phyloP scores from a whole-genome alignment of 92 coral and sea anemone species.

The Epizoanthus rinbou region DNA sequence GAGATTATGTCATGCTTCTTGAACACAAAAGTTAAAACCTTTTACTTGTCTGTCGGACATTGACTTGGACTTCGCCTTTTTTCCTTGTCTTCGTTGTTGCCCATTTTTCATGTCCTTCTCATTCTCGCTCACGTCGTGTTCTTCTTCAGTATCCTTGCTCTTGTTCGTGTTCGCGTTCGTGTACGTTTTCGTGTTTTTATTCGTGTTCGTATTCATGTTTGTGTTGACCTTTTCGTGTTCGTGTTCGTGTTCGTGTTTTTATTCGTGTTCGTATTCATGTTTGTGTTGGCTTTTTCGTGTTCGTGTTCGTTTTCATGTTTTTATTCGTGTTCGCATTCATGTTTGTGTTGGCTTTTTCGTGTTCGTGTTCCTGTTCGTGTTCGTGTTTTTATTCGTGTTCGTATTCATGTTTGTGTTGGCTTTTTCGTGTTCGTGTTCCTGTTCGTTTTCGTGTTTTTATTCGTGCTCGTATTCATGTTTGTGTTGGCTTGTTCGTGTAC shows the following conservation, averaged over 20 bases:
- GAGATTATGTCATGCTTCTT: not conserved
- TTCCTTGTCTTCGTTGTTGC: not conserved
- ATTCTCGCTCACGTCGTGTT: not conserved
- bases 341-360: too few species aligned
- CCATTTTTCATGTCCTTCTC: not conserved
- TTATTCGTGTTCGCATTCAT: not conserved
- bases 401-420: too few species aligned
- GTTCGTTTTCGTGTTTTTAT: not conserved
- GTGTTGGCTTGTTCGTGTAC: too few species aligned
- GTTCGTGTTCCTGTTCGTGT: too few species aligned
- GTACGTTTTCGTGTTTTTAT: not conserved
- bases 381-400: too few species aligned
- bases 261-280: too few species aligned
- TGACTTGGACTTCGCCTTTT: not conserved
- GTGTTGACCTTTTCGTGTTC: too few species aligned
- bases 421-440: not conserved
- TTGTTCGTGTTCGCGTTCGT: not conserved
- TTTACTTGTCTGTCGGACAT: not conserved
- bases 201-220: too few species aligned
- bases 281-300: not conserved
- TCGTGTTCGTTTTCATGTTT: not conserved
- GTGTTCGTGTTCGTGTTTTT: too few species aligned
- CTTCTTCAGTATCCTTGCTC: not conserved
- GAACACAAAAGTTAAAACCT: not conserved
- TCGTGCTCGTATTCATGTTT: too few species aligned